Percentiles rank a stretch among this genome's conserved stretches.
phyloP scores from a whole-genome alignment of 2,797 vertebrate species.

The Pipistrellus kuhlii region DNA sequence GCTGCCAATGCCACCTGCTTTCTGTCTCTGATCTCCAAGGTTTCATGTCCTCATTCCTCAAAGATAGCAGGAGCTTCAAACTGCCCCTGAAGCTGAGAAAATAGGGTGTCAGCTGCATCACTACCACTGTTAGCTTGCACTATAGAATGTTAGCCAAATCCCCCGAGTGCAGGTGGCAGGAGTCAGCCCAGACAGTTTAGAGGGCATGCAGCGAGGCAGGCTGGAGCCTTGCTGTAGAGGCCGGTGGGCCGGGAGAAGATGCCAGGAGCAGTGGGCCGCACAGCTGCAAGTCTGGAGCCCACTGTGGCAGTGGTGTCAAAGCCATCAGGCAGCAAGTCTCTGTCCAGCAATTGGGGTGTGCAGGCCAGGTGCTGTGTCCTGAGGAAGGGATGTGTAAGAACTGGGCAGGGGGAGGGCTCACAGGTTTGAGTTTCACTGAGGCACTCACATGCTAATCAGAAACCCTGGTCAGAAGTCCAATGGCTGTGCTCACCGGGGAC shows the following conservation, averaged over 20 bases:
- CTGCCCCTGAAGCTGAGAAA: background rate
- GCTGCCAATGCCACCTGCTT: background rate
- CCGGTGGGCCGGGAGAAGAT: background rate
- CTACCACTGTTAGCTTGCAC: background rate
- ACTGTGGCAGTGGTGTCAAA: background rate
- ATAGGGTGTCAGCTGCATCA: background rate
- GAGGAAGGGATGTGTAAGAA: background rate
- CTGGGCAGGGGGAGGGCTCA: background rate
- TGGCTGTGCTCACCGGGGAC: background rate
- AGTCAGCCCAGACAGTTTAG: background rate
- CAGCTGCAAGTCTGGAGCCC: background rate
- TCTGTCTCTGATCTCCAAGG: background rate
- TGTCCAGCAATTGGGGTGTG: background rate
- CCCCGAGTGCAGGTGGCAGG: background rate
- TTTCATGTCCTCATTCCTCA: background rate
- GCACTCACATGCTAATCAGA: background rate
- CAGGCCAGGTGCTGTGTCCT: background rate
- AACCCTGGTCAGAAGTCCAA: background rate
- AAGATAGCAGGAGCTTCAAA: background rate
- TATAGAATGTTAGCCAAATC: background rate
- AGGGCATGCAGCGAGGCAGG: background rate
- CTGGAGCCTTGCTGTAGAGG: background rate
- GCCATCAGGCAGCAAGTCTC: background rate
- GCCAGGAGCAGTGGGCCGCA: fast-evolving
- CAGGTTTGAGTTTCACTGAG: background rate